Evolutionary conservation across 2,113 vertebrate genomes (phyloP), one percentile per base, ranked within the genome.

Genomic region (Vidua macroura): DNA sequence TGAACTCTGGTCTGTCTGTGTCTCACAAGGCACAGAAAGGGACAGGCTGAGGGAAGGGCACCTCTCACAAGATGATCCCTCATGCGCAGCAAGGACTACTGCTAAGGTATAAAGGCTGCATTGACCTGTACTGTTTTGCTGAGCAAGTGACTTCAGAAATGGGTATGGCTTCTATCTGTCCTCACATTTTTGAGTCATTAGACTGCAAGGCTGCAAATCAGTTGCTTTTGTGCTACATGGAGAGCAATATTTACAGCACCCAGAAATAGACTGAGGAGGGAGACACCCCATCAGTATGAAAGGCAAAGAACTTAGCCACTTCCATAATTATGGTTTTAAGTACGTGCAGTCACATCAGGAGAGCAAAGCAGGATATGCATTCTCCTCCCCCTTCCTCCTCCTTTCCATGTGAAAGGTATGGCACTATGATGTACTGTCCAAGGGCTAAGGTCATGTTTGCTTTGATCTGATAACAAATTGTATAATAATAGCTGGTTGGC

Each of bases 401-500:
- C 46, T 78, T 90, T 72, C 76, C 60, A 41, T 79, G 37, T 75
- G 79, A 86, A 90, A 94, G 20, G 39, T 81, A 92, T 35, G 76
- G 44, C 0, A 0, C 63, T 49, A 2, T 39, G 68, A 86, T 83
- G 70, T 77, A 76, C 69, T 68, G 62, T 83, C 64, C 4, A 0
- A 92, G 88, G 93, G 41, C 81, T 75, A 96, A 96, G 90, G 86
- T 88, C 83, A 69, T 86, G 83, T 92, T 96, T 94, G 76, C 80
- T 96, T 93, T 86, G 90, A 96, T 86, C 92, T 55, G 92, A 93
- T 95, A 93, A 95, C 28, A 72, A 84, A 88, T 81, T 73, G 41
- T 95, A 86, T 86, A 75, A 77, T 92, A 86, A 75, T 74, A 86
- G 25, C 49, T 78, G 23, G 11, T 58, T 86, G 52, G n/a, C 56